Conservation (phyloP, 2,113 vertebrate species). For the Rostratula benghalensis region DNA sequence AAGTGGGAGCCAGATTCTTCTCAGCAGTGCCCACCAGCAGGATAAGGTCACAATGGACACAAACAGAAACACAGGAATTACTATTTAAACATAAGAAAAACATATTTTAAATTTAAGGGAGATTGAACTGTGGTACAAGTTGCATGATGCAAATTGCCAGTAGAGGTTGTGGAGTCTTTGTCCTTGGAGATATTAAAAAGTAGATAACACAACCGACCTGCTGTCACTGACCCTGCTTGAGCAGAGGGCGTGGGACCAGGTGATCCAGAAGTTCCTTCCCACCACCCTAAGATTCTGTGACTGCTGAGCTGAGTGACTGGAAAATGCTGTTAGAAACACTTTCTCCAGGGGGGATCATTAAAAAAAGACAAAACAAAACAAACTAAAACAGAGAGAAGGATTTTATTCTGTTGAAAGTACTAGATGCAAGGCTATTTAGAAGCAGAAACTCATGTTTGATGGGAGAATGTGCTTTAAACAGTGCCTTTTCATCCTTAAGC, state of each 20-base stretch:
- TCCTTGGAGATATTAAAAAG: background rate
- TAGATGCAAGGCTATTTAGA: background rate
- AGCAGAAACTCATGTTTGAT: background rate
- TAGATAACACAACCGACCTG: background rate
- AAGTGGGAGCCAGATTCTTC: background rate
- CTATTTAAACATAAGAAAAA: background rate
- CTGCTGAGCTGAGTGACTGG: background rate
- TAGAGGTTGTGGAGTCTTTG: background rate
- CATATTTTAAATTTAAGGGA: background rate
- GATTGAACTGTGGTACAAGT: background rate
- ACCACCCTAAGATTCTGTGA: background rate
- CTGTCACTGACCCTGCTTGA: background rate
- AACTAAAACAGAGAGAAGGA: background rate
- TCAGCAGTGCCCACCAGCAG: background rate
- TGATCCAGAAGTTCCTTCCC: background rate
- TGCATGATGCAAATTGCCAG: accelerated
- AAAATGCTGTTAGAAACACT: background rate
- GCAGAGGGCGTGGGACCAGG: background rate
- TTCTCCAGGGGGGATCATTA: background rate
- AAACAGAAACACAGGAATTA: background rate
- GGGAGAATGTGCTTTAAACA: background rate
- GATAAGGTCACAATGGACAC: background rate
- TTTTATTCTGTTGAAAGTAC: background rate
- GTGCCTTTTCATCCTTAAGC: background rate
- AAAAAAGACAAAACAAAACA: background rate